Evolutionary conservation across 2,797 vertebrate species (phyloP).

Genomic region (Hypotaenidia philippensis): DNA sequence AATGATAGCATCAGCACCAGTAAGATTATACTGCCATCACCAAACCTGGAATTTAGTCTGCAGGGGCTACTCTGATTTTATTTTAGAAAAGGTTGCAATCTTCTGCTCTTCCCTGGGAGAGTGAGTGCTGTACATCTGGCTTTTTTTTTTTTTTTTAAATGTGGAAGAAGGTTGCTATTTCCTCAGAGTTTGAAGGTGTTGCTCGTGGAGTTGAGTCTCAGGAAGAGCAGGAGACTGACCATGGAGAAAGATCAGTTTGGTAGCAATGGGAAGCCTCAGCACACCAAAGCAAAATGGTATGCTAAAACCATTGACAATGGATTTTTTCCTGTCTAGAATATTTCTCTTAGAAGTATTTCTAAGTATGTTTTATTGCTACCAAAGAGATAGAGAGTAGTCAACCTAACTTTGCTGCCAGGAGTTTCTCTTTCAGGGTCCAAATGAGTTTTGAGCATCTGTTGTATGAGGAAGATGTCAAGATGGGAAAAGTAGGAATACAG

Average conservation of each 20-base stretch:
- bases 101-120: background rate
- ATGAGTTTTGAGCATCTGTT: background rate
- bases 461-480: background rate
- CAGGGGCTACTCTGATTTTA: background rate
- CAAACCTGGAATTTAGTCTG: background rate
- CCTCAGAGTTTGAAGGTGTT: background rate
- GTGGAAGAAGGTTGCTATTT: background rate
- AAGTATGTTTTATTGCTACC: background rate
- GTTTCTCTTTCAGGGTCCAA: background rate
- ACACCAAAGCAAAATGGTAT: background rate
- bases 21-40: background rate
- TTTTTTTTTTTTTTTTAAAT: background rate
- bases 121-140: background rate
- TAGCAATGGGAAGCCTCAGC: background rate
- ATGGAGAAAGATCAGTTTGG: background rate
- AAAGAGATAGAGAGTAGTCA: background rate
- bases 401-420: background rate
- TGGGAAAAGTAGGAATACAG: background rate
- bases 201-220: background rate
- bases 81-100: background rate
- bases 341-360: background rate
- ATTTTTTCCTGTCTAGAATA: background rate
- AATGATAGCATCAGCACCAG: background rate
- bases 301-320: background rate
- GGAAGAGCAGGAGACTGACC: background rate